Conservation (phyloP, 1,140 invertebrate genomes). For the Conopomorpha cramerella region DNA sequence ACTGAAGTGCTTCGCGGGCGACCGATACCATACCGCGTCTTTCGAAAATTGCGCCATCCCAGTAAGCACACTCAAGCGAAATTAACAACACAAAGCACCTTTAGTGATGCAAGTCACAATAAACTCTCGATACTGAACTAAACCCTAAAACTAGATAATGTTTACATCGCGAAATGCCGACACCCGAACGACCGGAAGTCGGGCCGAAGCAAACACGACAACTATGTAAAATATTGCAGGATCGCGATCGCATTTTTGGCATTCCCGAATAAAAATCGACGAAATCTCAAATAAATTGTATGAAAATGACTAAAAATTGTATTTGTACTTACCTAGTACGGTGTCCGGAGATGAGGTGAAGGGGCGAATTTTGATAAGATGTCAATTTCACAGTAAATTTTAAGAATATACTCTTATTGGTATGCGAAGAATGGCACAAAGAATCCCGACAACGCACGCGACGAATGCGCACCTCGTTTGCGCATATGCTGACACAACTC, state of each 20-base stretch:
- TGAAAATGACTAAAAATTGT: slow-evolving; percentile 60
- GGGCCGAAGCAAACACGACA: slow-evolving; percentile 69
- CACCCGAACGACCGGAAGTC: slow-evolving; percentile 63
- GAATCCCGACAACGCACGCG: slow-evolving; percentile 90
- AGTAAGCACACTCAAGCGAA: slow-evolving; percentile 54
- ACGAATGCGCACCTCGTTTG: slow-evolving; percentile 78
- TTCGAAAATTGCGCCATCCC: slow-evolving; percentile 61
- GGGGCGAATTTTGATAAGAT: slow-evolving; percentile 68
- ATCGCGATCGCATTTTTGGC: slow-evolving; percentile 74
- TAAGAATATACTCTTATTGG: slow-evolving; percentile 84
- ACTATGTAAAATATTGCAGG: slow-evolving; percentile 81
- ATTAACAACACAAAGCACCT: slow-evolving; percentile 59
- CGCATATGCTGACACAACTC: slow-evolving; percentile 76
- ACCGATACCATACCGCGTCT: slow-evolving; percentile 58
- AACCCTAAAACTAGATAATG: slow-evolving; percentile 56
- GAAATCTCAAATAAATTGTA: slow-evolving; percentile 60
- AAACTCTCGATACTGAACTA: slow-evolving; percentile 32
- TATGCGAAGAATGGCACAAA: slow-evolving; percentile 94
- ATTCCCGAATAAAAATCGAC: slow-evolving; percentile 67
- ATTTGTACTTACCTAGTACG: slow-evolving; percentile 69
- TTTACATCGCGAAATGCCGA: slow-evolving; percentile 59
- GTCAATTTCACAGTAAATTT: slow-evolving; percentile 66
- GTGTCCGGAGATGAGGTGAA: slow-evolving; percentile 63
- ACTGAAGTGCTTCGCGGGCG: slow-evolving; percentile 57
- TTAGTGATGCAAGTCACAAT: slow-evolving; percentile 50